These are phyloP conservation scores for Ectemnius lituratus DNA, from an alignment of 2,888 invertebrate species.

Conservation along the genomic window DNA sequence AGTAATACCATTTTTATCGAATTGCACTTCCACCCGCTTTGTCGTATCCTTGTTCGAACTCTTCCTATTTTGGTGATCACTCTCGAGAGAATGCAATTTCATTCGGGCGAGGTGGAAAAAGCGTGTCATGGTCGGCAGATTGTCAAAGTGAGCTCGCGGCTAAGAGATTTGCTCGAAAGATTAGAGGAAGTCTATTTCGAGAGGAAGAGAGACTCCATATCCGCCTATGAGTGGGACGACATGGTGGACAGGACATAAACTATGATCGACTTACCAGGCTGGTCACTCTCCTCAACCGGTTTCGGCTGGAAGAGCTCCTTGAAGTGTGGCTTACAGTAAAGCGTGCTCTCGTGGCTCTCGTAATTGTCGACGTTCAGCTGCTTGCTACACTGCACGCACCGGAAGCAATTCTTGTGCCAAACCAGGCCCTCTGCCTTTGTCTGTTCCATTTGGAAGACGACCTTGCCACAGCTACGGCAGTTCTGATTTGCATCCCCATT, in stretches of 20 bases:
- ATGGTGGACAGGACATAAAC: slow-evolving; percentile 13
- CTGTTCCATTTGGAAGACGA: slow-evolving; percentile 98
- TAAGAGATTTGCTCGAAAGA: slow-evolving; percentile 22
- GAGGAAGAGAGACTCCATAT: slow-evolving; percentile 15
- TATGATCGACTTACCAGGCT: slow-evolving; percentile 81
- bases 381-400: slow-evolving; percentile 95
- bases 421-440: slow-evolving; percentile 93
- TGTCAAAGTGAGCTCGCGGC: neutral
- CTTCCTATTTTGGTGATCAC: too few species aligned
- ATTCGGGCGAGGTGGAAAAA: too few species aligned
- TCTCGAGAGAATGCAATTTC: too few species aligned
- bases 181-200: slow-evolving; percentile 28
- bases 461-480: slow-evolving; percentile 91
- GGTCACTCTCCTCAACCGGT: slow-evolving; percentile 86
- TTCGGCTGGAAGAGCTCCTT: slow-evolving; percentile 95
- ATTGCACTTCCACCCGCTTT: too few species aligned
- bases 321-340: slow-evolving; percentile 96
- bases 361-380: slow-evolving; percentile 96
- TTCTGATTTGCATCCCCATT: slow-evolving; percentile 81
- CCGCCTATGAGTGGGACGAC: slow-evolving; percentile 30
- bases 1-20: too few species aligned
- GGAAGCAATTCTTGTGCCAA: slow-evolving; percentile 97
- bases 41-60: too few species aligned
- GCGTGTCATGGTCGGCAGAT: too few species aligned
- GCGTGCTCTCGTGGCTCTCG: slow-evolving; percentile 91